A percentile compares a stretch with the other conserved stretches of the same genome.
Evolutionary conservation across 2,888 invertebrate species (phyloP).

Genomic region (Ophion ventricosus): DNA sequence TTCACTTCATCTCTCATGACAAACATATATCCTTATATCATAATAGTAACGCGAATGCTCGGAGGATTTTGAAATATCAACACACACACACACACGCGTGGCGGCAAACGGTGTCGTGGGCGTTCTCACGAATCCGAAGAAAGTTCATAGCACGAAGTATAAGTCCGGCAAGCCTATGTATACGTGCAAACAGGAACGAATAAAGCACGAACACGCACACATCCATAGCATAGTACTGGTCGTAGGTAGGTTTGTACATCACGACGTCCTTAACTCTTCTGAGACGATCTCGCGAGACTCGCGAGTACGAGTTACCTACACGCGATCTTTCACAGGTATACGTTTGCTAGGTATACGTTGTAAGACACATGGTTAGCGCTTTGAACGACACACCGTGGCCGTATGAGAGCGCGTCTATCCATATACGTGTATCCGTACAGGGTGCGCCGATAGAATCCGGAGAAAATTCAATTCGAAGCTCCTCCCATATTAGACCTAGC

Average conservation of each 20-base stretch:
- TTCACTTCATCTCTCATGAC: constrained; percentile 11
- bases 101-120: constrained; percentile 44
- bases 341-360: constrained; percentile 43
- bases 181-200: constrained; percentile 1
- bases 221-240: constrained; percentile 20
- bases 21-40: constrained; percentile 30
- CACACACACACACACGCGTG: too few species aligned
- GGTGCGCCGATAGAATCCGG: background rate
- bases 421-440: background rate
- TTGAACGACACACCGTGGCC: background rate
- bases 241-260: constrained; percentile 43
- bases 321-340: constrained; percentile 47
- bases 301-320: constrained; percentile 51
- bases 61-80: constrained; percentile 35
- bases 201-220: constrained; percentile 39
- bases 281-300: constrained; percentile 32
- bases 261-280: constrained; percentile 53
- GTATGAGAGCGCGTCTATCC: constrained; percentile 7
- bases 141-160: constrained; percentile 53
- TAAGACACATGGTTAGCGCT: constrained; percentile 38
- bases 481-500: background rate
- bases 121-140: constrained; percentile 63
- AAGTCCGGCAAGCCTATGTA: constrained; percentile 12
- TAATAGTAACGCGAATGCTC: constrained; percentile 26
- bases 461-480: background rate